Conservation (phyloP, 2,888 invertebrate genomes). For the Lasioglossum malachurum region DNA sequence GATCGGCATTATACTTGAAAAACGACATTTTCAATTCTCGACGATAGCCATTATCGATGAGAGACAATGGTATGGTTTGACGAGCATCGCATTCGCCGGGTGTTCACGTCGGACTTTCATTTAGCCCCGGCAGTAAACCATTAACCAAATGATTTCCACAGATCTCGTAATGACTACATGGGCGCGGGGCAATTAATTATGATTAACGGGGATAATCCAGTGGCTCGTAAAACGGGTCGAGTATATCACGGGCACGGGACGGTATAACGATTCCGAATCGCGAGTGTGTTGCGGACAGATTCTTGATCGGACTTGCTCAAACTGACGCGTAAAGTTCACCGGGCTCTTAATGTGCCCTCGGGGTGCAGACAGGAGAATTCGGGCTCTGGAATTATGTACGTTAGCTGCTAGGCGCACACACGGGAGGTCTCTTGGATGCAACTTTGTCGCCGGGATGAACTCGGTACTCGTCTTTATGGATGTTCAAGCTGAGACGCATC, state of each 20-base stretch:
- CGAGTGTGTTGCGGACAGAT: conserved; percentile 7
- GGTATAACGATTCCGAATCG: conserved; percentile 30
- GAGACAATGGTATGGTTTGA: background rate
- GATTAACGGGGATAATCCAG: background rate
- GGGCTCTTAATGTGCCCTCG: conserved; percentile 42
- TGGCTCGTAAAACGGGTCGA: background rate
- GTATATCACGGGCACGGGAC: background rate
- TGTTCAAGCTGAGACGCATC: background rate
- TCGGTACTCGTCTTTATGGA: conserved; percentile 1
- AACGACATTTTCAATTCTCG: background rate
- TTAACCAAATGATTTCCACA: background rate
- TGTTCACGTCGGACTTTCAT: background rate
- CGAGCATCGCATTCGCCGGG: background rate
- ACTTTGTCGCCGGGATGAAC: background rate
- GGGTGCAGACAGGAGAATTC: background rate
- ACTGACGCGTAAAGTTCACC: conserved; percentile 42
- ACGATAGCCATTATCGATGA: background rate
- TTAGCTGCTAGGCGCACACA: background rate
- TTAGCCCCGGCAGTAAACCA: background rate
- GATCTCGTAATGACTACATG: background rate
- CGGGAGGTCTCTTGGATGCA: background rate
- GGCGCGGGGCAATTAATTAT: background rate
- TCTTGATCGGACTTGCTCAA: conserved; percentile 46
- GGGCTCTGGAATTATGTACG: background rate
- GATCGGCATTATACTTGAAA: background rate